Conservation (phyloP, 2,888 invertebrate genomes). For the Agrilus biguttatus region DNA sequence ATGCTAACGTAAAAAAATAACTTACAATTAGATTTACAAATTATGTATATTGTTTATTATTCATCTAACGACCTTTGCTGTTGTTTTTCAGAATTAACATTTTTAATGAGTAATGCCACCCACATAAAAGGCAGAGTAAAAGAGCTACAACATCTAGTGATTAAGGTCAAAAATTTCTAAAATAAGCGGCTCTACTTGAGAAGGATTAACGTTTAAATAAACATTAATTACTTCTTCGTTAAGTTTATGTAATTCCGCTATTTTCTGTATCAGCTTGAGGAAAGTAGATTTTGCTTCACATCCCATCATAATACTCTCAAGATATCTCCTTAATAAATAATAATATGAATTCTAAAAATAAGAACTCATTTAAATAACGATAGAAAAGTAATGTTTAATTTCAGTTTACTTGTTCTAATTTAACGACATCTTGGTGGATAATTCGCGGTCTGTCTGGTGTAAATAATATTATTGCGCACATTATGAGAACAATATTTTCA, state of each 20-base stretch:
- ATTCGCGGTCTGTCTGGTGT: constrained; percentile 68
- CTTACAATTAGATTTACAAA: too few species aligned
- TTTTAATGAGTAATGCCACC: too few species aligned
- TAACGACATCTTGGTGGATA: constrained; percentile 71
- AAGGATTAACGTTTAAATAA: constrained; percentile 84
- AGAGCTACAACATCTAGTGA: constrained; percentile 26
- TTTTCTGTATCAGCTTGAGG: constrained; percentile 77
- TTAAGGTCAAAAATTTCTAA: constrained; percentile 93
- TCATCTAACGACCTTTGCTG: too few species aligned
- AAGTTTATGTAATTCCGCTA: constrained; percentile 74
- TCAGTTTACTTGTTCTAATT: constrained; percentile 59
- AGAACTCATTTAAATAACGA: constrained; percentile 1
- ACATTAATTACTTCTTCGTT: constrained; percentile 87
- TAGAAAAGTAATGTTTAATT: not conserved
- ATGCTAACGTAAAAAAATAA: too few species aligned
- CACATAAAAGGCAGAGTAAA: too few species aligned
- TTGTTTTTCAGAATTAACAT: too few species aligned
- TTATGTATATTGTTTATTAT: too few species aligned
- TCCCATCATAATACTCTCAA: constrained; percentile 70
- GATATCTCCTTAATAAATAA: constrained; percentile 68
- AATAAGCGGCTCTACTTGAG: constrained; percentile 78
- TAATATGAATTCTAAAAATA: constrained; percentile 70
- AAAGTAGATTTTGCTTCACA: constrained; percentile 82
- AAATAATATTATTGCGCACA: constrained; percentile 85
- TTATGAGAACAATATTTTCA: constrained; percentile 77